phyloP scores from a whole-genome alignment of 1,140 invertebrate genomes.

The Anadara kagoshimensis region DNA sequence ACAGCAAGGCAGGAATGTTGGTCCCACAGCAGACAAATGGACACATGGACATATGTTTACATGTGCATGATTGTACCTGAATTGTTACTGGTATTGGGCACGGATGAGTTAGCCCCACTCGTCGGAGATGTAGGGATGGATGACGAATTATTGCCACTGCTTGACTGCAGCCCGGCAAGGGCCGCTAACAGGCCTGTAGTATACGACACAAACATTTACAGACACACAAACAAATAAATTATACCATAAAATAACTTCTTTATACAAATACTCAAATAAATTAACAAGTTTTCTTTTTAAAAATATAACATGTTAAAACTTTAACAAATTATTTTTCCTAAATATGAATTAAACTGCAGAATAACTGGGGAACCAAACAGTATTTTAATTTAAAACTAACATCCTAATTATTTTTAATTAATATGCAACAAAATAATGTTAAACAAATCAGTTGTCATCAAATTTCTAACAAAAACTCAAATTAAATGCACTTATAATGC shows the following conservation, averaged over 20 bases:
- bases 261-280: no score
- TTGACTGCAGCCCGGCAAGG: constrained; percentile 49
- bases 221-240: no score
- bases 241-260: no score
- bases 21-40: not conserved
- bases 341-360: not conserved
- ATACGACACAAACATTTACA: constrained; percentile 3
- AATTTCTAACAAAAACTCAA: no score
- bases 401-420: not conserved
- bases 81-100: constrained; percentile 12
- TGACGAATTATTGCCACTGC: constrained; percentile 45
- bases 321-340: not conserved
- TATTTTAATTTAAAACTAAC: not conserved
- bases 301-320: no score
- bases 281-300: no score
- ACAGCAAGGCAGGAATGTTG: not conserved
- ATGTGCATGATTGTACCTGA: constrained; percentile 12
- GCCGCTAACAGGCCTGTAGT: constrained; percentile 53
- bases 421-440: not conserved
- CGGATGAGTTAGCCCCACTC: constrained; percentile 14
- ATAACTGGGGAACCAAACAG: not conserved
- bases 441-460: no score
- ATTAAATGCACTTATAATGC: no score
- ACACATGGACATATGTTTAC: not conserved
- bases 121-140: constrained; percentile 30